Base-by-base conservation (phyloP, 1,140 invertebrate genomes). In the Brachionus asplanchnoidis region DNA sequence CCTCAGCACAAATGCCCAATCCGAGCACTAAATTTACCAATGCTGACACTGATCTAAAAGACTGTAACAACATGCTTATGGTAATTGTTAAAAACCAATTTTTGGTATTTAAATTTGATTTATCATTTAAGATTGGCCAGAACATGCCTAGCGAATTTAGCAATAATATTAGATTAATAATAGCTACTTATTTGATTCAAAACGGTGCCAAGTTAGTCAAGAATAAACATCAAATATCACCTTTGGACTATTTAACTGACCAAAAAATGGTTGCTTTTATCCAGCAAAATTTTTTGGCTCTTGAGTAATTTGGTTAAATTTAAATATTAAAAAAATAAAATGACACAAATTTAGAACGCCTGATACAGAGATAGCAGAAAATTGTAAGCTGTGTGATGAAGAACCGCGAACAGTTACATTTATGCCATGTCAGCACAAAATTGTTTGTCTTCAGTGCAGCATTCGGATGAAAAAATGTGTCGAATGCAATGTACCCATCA, bases 401-500 rank as follows among this genome's bases (percentile, higher is more conserved):
- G 86, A 91, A 20, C 88, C 88, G 7, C 92, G 92, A 60, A 91
- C 91, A 85, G 92, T 94, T 5, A 90, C 89, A 46, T 91, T 95
- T 86, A 92, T 93, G 85, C 94, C 94, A 0, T 95, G 94, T 88
- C 91, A 91, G 65, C 94, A 95, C 88, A 91, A 91, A 87, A 92
- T 94, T n/a, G 92, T 92, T 1, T 95, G 94, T 88, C 92, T 92
- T 86, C 94, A 94, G 82, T 95, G 94, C 88, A 92, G 93, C 78
- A 89, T 92, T 20, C 91, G 93, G 44, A 94, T 95, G 92, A 95
- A 94, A 87, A 94, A 94, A 88, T 95, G 94, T 89, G 88, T 95
- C 23, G 89, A 91, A 50, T 95, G 94, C 87, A 92, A 93, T 44
- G 88, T 90, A 26, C 85, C 89, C 3, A 93, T 94, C 42, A 90